Evolutionary conservation across 2,797 vertebrate species (phyloP), one percentile per base, ranked within the genome.

Genomic region (Hydrocynus forskahlii): DNA sequence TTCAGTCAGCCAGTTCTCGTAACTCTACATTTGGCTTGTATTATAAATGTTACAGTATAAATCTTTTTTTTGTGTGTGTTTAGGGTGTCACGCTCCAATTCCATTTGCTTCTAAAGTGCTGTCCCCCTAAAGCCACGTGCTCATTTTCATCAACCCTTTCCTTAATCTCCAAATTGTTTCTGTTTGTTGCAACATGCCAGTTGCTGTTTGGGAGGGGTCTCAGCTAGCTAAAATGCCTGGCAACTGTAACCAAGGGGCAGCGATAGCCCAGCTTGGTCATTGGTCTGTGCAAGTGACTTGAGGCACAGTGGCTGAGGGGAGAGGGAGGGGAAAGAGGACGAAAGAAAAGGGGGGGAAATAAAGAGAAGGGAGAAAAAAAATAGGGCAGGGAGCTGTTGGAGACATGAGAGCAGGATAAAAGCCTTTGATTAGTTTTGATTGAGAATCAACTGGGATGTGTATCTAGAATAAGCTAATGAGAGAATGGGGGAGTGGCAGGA

Each of bases 161-260:
- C 35, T 16, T 75, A 86, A 75, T 85, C 71, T 68, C 90, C 88
- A 81, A 87, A 88, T 91, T 94, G 89, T 92, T 86, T 86, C 91
- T 87, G 89, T 92, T 93, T 92, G 91, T 94, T 94, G 91, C 85
- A 91, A 91, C 94, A 93, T 91, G 91, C 95, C 91, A 83, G 89
- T 87, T 91, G 87, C 88, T 89, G 86, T 89, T 91, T 94, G 89
- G 87, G 90, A 94, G 92, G 38, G 90, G 91, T 94, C 91, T 92
- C 89, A 87, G 92, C 91, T 90, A 89, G 90, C 89, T 66, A 55
- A 91, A 94, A 93, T 94, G 93, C 95, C 89, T 94, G 94, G 94
- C 95, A 96, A 96, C 96, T 94, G 94, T 96, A 95, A 94, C 95
- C 91, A 96, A 94, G 94, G 93, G 94, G 92, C 92, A 94, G 92